Percentiles rank a stretch among this genome's conserved stretches.
phyloP scores from a whole-genome alignment of 2,113 vertebrate species.

The Cyprinodon brontotheroides region DNA sequence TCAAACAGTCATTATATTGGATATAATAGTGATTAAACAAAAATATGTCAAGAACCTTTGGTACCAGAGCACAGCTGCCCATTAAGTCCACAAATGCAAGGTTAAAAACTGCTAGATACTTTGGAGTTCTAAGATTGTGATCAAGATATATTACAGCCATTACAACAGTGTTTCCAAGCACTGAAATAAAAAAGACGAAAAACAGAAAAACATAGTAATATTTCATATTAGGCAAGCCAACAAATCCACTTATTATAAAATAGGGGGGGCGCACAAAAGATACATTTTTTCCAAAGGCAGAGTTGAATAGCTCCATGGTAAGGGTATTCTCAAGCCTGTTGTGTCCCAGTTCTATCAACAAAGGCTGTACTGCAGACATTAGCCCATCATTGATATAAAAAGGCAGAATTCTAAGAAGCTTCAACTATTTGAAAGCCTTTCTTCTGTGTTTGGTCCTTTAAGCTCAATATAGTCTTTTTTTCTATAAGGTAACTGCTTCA shows the following conservation, averaged over 20 bases:
- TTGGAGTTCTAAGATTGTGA: conserved; percentile 69
- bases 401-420: not conserved
- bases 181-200: conserved; percentile 62
- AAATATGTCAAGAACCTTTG: conserved; percentile 74
- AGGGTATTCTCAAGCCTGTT: not conserved
- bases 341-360: not conserved
- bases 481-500: too few species aligned
- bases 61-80: conserved; percentile 68
- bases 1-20: conserved; percentile 65
- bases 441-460: not conserved
- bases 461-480: not conserved
- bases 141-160: conserved; percentile 65
- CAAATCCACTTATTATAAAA: conserved; percentile 71
- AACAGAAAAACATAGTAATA: conserved; percentile 73
- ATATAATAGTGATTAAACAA: conserved; percentile 57
- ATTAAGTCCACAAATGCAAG: conserved; percentile 74
- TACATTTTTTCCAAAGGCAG: conserved; percentile 50
- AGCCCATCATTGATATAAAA: not conserved
- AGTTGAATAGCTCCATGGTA: conserved; percentile 49
- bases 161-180: conserved; percentile 63
- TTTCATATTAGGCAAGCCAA: conserved; percentile 51
- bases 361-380: conserved; percentile 26
- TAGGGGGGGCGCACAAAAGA: conserved; percentile 65
- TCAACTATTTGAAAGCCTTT: not conserved
- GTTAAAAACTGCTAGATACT: conserved; percentile 77